Base-by-base conservation (phyloP, 2,888 invertebrate genomes). In the Ellobium chinense region DNA sequence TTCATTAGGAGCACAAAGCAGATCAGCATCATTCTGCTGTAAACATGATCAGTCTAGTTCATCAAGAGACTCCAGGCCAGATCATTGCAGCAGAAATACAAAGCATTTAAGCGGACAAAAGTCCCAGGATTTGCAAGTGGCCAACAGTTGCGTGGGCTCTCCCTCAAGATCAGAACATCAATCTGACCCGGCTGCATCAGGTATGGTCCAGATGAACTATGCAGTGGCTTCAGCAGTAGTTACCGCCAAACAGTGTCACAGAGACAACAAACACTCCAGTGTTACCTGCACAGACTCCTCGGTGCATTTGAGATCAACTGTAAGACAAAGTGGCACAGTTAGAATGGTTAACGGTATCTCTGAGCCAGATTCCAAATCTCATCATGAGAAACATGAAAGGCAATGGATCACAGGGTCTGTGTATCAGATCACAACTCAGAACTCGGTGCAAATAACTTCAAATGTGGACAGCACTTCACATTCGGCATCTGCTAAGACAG, bases 401-500 rank as follows among this genome's bases (percentile, higher is more conserved):
- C 54, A n/a, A 21, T n/a, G 31, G 21, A 21, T 54, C 31, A 56
- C 56, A 31, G 54, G 21, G 29, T 56, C 54, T 31, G 56, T 29
- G 27, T 56, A 34, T 56, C 4, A 18, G 34, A 12, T 29, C 21
- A 12, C 56, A 31, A 56, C 54, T 31, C 21, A 56, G 9, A 39
- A 39, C 14, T 9, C 9, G 9, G 1, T 9, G 27, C 69, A 70
- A 14, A 29, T 29, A 21, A 46, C 3, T 29, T 68, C 46, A 68
- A 4, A 46, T 2, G 14, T 4, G 18, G 34, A 21, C 69, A 21
- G 56, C 21, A 56, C 31, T 70, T 14, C 54, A 72, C 36, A 24
- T 81, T 39, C 66, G 60, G 56, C 63, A 70, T 60, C 46, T 65
- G 12, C 65, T 63, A 18, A 63, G 31, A 9, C 29, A 70, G 56